phyloP scores from a whole-genome alignment of 1,140 invertebrate species.

The Caerostris darwini region DNA sequence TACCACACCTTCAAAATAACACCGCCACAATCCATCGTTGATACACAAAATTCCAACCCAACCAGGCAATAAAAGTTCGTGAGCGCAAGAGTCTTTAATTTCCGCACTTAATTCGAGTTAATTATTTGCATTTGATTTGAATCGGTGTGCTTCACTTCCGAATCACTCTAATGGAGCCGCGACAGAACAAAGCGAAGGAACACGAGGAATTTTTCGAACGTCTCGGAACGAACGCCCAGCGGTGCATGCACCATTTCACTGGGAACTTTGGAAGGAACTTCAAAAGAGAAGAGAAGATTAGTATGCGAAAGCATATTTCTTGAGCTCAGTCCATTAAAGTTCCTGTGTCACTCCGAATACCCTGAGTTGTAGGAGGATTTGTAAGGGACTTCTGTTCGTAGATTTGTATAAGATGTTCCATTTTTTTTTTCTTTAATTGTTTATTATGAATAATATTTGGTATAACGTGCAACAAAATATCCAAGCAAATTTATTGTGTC shows the following conservation, averaged over 20 bases:
- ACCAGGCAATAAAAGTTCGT: background rate
- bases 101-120: background rate
- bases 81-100: background rate
- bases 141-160: background rate
- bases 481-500: no score
- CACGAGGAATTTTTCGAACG: background rate
- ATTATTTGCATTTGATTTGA: conserved; percentile 39
- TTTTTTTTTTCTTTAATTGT: no score
- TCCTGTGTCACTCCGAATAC: background rate
- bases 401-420: no score
- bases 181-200: background rate
- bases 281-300: conserved; percentile 41
- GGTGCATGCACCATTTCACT: conserved; percentile 50
- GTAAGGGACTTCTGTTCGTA: no score
- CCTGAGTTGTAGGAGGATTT: no score
- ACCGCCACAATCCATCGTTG: no score
- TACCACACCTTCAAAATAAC: no score
- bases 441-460: no score
- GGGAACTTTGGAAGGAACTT: conserved; percentile 15
- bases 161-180: background rate
- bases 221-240: background rate
- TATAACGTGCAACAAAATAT: no score
- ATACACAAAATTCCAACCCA: background rate
- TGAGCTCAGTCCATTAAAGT: conserved; percentile 36
- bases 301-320: conserved; percentile 32